Conservation (phyloP, 1,140 invertebrate species). For the Tenebrio molitor region DNA sequence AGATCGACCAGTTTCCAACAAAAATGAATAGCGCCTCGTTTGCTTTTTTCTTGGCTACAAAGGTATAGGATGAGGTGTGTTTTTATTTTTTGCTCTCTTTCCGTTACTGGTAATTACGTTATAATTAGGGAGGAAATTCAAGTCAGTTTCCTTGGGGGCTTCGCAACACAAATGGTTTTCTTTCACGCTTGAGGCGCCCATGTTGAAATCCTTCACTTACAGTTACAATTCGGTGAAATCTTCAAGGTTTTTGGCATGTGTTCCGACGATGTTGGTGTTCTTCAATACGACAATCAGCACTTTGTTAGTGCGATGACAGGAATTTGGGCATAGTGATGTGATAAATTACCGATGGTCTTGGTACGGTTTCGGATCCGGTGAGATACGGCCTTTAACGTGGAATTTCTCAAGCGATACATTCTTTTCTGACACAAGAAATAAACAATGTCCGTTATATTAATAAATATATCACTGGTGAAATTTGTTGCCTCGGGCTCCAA, state of each 20-base stretch:
- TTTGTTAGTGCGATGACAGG: conserved; percentile 13
- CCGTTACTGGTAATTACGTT: neutral
- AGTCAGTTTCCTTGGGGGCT: conserved; percentile 1
- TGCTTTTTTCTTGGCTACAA: too few relatives aligned
- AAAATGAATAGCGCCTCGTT: too few relatives aligned
- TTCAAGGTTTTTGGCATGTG: conserved; percentile 25
- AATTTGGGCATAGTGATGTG: neutral
- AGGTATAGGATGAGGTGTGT: too few relatives aligned
- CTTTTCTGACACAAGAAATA: conserved; percentile 11
- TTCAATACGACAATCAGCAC: conserved; percentile 5
- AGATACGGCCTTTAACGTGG: neutral
- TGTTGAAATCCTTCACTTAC: conserved; percentile 10
- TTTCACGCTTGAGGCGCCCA: conserved; percentile 14
- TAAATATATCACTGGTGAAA: conserved; percentile 7
- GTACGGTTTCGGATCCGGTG: neutral
- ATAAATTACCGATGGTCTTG: neutral
- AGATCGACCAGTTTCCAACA: too few relatives aligned
- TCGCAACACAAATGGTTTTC: conserved; percentile 4
- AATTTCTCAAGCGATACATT: conserved; percentile 1
- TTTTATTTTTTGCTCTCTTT: neutral
- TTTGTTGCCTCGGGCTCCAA: conserved; percentile 1
- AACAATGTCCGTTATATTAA: conserved; percentile 11
- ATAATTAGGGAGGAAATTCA: conserved; percentile 18
- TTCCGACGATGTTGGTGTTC: conserved; percentile 6
- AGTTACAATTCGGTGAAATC: conserved; percentile 5